Evolutionary conservation across 2,113 vertebrate genomes (phyloP), one percentile per base, ranked within the genome.

Genomic region (Dasyprocta punctata): DNA sequence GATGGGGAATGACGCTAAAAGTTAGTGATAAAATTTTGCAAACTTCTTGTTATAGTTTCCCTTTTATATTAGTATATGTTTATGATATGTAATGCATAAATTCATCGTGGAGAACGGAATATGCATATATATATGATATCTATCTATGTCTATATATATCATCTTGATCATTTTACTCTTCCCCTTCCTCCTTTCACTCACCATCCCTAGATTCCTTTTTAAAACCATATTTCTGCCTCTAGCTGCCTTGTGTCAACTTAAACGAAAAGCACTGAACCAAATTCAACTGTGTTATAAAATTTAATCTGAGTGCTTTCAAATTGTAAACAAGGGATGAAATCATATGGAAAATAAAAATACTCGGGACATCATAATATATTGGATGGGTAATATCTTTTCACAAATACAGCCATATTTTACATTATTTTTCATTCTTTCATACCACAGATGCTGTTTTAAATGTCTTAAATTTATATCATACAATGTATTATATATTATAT

Each of bases 211-310:
- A 44, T 75, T 44, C 12, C 20, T 14, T 44, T 75, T 47, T 10
- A 17, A 77, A 93, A 65, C 16, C 71, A 60, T 92, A 17, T 93
- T 87, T 88, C 7, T 78, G 52, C 24, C 20, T 92, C 30, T 80
- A 84, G 1, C 65, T 67, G 30, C 30, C 30, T 75, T 41, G 52
- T 5, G 78, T 83, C 24, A 61, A n/a, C 28, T 1, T 19, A 13
- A 52, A 60, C 13, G 19, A 63, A 93, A 89, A 89, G 17, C 13
- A 41, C 1, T 73, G 36, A 67, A 52, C 6, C 28, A 16, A 36
- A 82, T 61, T 80, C 13, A 20, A 83, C 2, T 63, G 30, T n/a
- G n/a, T 67, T n/a, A 49, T 16, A 71, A 71, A 83, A 19, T 24
- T 63, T 22, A 77, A 67, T 3, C 36, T 78, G 89, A 82, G 14